Evolutionary conservation across 2,797 vertebrate species (phyloP).

Genomic region (Anguilla megastoma): DNA sequence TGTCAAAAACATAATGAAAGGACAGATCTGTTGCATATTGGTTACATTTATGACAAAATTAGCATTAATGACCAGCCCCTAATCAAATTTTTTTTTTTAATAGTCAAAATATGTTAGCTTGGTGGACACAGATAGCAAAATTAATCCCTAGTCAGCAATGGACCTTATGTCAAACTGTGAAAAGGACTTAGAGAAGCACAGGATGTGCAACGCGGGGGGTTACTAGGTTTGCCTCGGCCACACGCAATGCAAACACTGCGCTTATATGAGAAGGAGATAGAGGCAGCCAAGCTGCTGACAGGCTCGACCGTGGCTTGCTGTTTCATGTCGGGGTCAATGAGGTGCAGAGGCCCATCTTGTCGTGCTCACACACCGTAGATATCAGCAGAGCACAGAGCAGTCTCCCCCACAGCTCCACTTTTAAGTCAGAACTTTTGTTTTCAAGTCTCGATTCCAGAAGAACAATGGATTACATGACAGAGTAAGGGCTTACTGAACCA

Average conservation of each 20-base stretch:
- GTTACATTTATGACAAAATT: too few species aligned
- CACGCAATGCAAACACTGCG: neutral
- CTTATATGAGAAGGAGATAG: neutral
- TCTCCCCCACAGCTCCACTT: neutral
- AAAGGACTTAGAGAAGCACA: neutral
- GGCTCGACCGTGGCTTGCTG: neutral
- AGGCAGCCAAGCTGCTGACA: neutral
- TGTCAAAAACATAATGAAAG: too few species aligned
- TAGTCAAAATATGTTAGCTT: too few species aligned
- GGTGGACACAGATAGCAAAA: neutral
- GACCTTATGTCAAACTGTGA: neutral
- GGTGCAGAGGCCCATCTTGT: neutral
- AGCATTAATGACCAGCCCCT: too few species aligned
- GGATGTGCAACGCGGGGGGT: too few species aligned
- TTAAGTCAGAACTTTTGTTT: neutral
- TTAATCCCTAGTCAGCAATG: neutral
- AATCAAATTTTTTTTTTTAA: too few species aligned
- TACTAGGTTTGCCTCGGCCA: neutral
- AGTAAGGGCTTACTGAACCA: neutral
- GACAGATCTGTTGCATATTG: too few species aligned
- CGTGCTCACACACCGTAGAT: neutral
- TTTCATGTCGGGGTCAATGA: constrained; percentile 27
- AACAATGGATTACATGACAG: neutral
- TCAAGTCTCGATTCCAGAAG: neutral
- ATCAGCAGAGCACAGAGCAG: neutral